Evolutionary conservation across 53 echinoderm and acorn worm species (phyloP), one percentile per base, ranked within the genome.

Genomic region (Echinometra lucunter): DNA sequence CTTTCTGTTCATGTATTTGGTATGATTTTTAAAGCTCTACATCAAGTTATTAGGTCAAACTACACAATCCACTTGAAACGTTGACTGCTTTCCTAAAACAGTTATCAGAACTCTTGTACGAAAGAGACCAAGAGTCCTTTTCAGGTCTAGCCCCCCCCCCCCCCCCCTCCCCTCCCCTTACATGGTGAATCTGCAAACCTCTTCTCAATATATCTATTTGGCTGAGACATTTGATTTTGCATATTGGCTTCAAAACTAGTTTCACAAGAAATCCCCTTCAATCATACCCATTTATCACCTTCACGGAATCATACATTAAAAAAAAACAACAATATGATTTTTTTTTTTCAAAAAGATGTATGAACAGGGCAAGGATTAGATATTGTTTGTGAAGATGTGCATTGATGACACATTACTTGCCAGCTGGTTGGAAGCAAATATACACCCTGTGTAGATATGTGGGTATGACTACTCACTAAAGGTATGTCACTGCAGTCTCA

Each of bases 381-480:
- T 21, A 63, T 32, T 69, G 69, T 69, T 34, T 69, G 1, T 69
- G 11, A 32, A 32, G 69, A 69, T 63, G 63, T 63, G 25, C 23
- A 63, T 6, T 25, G 15, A 69, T 69, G 69, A 69, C 1, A 34
- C 69, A 69, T 69, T 34, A 30, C 30, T 69, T 69, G 30, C 19
- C 69, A 69, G 69, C 69, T 69, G 69, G 34, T 34, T 69, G 32
- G 30, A 69, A 32, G 69, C 32, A 10, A 69, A 69, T 69, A 69
- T 69, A 69, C 34, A 69, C 32, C 67, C 67, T 67, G 67, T 67
- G 67, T 67, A 67, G 67, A 28, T n/a, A n/a, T n/a, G n/a, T 32
- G 67, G 67, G 9, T 69, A 69, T 69, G 69, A 69, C 69, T 69
- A 30, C 11, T 69, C 69, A 69, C 69, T 69, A 69, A n/a, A 69